phyloP scores from a whole-genome alignment of 2,888 invertebrate genomes.

The Tenodera sinensis region DNA sequence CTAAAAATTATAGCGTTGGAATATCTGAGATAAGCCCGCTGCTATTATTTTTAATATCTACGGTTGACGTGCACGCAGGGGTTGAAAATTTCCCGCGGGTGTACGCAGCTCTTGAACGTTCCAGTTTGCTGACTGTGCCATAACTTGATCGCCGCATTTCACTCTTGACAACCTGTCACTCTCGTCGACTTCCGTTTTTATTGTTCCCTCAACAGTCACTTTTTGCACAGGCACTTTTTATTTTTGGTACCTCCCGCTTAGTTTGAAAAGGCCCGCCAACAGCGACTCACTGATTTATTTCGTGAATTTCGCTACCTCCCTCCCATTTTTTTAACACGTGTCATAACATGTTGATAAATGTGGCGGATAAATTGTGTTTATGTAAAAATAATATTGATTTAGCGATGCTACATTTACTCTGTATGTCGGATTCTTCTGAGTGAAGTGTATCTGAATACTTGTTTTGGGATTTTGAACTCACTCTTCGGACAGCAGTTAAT shows the following conservation, averaged over 20 bases:
- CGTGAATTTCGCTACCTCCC: not conserved
- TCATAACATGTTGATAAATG: not conserved
- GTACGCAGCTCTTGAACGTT: not conserved
- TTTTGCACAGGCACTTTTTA: not conserved
- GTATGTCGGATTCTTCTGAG: too few species aligned
- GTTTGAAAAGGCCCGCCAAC: not conserved
- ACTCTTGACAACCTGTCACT: not conserved
- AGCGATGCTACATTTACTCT: not conserved
- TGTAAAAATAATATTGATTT: not conserved
- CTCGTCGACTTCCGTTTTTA: not conserved
- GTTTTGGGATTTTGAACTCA: too few species aligned
- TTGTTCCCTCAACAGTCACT: not conserved
- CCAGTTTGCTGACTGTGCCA: not conserved
- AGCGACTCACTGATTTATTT: not conserved
- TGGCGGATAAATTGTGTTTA: not conserved
- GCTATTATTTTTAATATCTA: not conserved
- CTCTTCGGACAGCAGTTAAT: too few species aligned
- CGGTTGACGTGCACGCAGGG: not conserved
- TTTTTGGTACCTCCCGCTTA: not conserved
- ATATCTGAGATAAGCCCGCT: not conserved
- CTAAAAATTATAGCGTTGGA: not conserved
- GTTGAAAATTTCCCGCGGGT: not conserved
- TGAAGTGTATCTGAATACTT: too few species aligned
- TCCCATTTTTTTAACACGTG: not conserved
- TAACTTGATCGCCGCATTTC: not conserved